phyloP scores from a whole-genome alignment of 1,140 invertebrate species.

The Mylabris phalerata region DNA sequence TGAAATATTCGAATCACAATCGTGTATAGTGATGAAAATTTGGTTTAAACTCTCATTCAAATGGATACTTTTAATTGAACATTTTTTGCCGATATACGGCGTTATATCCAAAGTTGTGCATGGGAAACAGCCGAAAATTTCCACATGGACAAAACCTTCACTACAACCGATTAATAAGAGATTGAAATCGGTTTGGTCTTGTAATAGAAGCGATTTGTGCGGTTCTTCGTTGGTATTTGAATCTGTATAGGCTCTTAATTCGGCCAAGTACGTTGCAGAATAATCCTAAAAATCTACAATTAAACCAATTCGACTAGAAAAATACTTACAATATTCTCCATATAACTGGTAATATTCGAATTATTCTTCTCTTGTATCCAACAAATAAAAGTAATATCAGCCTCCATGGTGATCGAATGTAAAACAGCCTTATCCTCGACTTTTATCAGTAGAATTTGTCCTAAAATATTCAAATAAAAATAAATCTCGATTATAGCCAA shows the following conservation, averaged over 20 bases:
- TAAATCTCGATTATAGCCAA: too few species aligned
- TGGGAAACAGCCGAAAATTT: conserved; percentile 78
- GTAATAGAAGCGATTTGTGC: conserved; percentile 54
- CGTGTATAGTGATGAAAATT: conserved; percentile 50
- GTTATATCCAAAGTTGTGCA: conserved; percentile 63
- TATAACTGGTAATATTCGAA: conserved; percentile 13
- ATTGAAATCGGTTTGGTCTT: conserved; percentile 65
- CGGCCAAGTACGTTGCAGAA: conserved; percentile 48
- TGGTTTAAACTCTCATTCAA: conserved; percentile 54
- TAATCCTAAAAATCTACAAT: conserved; percentile 44
- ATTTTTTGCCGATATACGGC: conserved; percentile 47
- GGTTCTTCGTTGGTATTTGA: conserved; percentile 51
- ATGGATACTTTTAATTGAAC: conserved; percentile 53
- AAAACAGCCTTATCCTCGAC: conserved; percentile 83
- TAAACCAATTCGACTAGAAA: not conserved
- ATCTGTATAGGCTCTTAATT: conserved; percentile 41
- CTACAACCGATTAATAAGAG: conserved; percentile 73
- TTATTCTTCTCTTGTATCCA: conserved; percentile 46
- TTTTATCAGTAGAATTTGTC: conserved; percentile 63
- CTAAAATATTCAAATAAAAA: conserved; percentile 30
- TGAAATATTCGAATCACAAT: conserved; percentile 45
- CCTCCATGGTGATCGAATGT: conserved; percentile 56
- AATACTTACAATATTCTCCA: conserved; percentile 33
- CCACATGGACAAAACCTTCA: conserved; percentile 64
- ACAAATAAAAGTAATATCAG: conserved; percentile 51